Evolutionary conservation across 2,113 vertebrate species (phyloP), one percentile per base, ranked within the genome.

Genomic region (Sus scrofa): DNA sequence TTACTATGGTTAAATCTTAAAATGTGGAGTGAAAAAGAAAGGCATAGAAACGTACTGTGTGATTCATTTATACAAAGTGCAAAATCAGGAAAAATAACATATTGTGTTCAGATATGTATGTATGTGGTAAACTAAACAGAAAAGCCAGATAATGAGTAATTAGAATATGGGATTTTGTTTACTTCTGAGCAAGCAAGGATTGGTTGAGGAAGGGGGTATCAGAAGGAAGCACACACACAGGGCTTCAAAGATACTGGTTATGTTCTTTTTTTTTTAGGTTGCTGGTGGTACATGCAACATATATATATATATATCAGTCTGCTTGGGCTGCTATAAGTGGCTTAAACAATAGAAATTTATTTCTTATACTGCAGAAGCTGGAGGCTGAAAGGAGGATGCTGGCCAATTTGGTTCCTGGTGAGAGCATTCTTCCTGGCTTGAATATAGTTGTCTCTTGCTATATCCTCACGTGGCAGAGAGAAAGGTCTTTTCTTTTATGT

Each of bases 81-180:
- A 92, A 86, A 95, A 75, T 50, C 67, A 95, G 67, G 63, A 74
- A 94, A 94, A 75, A 81, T 54, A 89, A 87, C 44, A 81, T 94
- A 94, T 78, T 94, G 70, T 97, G 96, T 60, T 88, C 56, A 37
- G 32, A 65, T 83, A 52, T 6, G 15, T 91, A 50, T 60, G 70
- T 91, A 90, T 87, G 74, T 95, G 54, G 39, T 83, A 83, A 71
- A 87, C 74, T 81, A 44, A n/a, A 56, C 26, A 75, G 30, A 83
- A 95, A 83, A 94, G 30, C 56, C 65, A 88, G 39, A 54, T n/a
- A 79, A 86, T 34, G 60, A 81, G n/a, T 68, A 56, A 91, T 37
- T 82, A 60, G 85, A 63, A 63, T 67, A 67, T 7, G 71, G 75
- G 6, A 65, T 70, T 84, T 94, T 62, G 3, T 18, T 77, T 86